phyloP scores from a whole-genome alignment of 1,140 invertebrate species.

The Drosophila jambulina region DNA sequence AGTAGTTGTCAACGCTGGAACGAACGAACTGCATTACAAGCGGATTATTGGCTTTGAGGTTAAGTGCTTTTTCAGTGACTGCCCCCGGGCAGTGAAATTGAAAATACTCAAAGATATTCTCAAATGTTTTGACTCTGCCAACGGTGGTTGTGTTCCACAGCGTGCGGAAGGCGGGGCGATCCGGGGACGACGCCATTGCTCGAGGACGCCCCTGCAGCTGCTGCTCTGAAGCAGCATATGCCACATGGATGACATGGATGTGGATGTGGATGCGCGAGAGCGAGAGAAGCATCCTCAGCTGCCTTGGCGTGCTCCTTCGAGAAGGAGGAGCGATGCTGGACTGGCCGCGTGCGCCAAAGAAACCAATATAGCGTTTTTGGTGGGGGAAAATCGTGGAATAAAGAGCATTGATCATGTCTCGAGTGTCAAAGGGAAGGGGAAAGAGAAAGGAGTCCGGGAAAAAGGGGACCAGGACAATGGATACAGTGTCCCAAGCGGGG shows the following conservation, averaged over 20 bases:
- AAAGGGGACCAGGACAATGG: slow-evolving; percentile 11
- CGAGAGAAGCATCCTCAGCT: slow-evolving; percentile 33
- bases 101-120: slow-evolving; percentile 49
- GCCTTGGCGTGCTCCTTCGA: slow-evolving; percentile 67
- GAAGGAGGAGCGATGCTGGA: slow-evolving; percentile 21
- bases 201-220: slow-evolving; percentile 40
- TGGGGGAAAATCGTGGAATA: slow-evolving; percentile 22
- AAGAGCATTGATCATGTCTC: slow-evolving; percentile 53
- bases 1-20: slow-evolving; percentile 49
- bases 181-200: slow-evolving; percentile 71
- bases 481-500: slow-evolving; percentile 30
- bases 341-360: slow-evolving; percentile 59
- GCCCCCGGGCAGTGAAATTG: slow-evolving; percentile 52
- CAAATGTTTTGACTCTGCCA: slow-evolving; percentile 74
- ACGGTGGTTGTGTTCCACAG: slow-evolving; percentile 22
- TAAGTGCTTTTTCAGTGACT: slow-evolving; percentile 71
- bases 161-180: slow-evolving; percentile 65
- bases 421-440: slow-evolving; percentile 27
- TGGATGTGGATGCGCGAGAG: slow-evolving; percentile 9
- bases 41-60: slow-evolving; percentile 82
- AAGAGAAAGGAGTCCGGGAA: slow-evolving; percentile 11
- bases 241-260: slow-evolving; percentile 4
- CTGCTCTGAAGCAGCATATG: slow-evolving; percentile 37
- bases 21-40: slow-evolving; percentile 77
- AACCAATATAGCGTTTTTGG: slow-evolving; percentile 37